Conservation (phyloP, 53 echinoderm and acorn worm species). For the Patiria pectinifera region DNA sequence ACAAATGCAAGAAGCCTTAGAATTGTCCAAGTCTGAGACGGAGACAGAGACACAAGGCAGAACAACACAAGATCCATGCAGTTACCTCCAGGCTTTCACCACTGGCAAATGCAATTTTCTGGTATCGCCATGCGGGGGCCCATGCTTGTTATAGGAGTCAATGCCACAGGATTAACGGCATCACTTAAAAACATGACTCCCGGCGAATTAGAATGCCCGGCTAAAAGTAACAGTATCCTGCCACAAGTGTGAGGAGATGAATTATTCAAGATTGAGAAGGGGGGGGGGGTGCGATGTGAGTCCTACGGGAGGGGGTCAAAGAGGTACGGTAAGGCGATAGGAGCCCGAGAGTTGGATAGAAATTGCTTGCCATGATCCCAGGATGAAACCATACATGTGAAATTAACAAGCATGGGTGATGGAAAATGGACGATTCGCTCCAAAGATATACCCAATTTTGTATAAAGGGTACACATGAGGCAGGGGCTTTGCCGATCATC, state of each 20-base stretch:
- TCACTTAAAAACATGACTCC: slow-evolving; percentile 36
- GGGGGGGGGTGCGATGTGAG: neutral
- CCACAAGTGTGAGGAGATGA: slow-evolving; percentile 22
- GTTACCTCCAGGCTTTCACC: slow-evolving; percentile 25
- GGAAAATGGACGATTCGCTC: neutral
- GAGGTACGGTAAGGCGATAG: neutral
- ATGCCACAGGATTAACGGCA: slow-evolving; percentile 40
- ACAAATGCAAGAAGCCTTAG: slow-evolving; percentile 10
- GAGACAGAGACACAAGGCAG: neutral
- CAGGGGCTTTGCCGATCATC: no score
- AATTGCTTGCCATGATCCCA: slow-evolving; percentile 22
- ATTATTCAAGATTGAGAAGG: slow-evolving; percentile 27
- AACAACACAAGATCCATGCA: neutral
- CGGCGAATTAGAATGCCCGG: slow-evolving; percentile 27
- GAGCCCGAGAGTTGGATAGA: neutral
- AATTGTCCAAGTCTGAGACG: neutral
- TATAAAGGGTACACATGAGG: no score
- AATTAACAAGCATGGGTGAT: neutral
- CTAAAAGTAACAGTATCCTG: slow-evolving; percentile 49
- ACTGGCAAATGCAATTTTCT: slow-evolving; percentile 49
- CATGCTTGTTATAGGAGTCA: slow-evolving; percentile 18
- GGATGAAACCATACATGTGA: neutral
- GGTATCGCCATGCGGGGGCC: slow-evolving; percentile 15
- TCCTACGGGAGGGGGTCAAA: neutral
- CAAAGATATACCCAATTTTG: neutral